Conservation (phyloP, 2,113 vertebrate species). For the Diglossa brunneiventris region DNA sequence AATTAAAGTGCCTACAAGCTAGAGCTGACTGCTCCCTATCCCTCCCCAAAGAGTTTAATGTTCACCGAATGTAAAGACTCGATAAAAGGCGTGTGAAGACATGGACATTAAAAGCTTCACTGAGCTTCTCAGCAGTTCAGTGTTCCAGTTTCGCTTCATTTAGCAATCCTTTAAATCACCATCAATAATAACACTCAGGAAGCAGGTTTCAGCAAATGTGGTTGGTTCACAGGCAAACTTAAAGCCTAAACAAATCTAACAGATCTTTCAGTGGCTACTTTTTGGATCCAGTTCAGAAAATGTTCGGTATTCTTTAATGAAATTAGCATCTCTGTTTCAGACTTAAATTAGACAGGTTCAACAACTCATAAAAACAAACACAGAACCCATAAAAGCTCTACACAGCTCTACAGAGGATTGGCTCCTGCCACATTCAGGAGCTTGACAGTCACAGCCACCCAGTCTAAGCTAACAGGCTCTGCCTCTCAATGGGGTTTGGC, state of each 20-base stretch:
- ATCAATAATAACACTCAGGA: not conserved
- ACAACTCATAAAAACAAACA: not conserved
- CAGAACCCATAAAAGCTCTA: not conserved
- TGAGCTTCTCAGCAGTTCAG: not conserved
- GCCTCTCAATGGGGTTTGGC: not conserved
- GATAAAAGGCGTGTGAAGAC: not conserved
- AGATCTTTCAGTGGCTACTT: not conserved
- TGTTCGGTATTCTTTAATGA: not conserved
- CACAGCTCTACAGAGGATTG: not conserved
- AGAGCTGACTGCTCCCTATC: not conserved
- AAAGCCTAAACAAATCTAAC: not conserved
- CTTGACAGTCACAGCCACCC: not conserved
- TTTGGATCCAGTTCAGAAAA: not conserved
- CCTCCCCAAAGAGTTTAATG: not conserved
- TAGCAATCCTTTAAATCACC: conserved; percentile 4
- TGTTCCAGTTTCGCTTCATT: conserved; percentile 2
- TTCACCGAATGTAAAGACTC: not conserved
- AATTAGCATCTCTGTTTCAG: not conserved
- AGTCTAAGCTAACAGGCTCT: not conserved
- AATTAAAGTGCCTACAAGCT: not conserved
- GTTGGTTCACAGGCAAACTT: not conserved
- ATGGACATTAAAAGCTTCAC: not conserved
- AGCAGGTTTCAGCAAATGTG: conserved; percentile 7
- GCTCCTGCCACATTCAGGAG: not conserved
- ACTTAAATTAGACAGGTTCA: not conserved